Base-by-base conservation (phyloP, 2,888 invertebrate species). In the Calliopum simillimum region DNA sequence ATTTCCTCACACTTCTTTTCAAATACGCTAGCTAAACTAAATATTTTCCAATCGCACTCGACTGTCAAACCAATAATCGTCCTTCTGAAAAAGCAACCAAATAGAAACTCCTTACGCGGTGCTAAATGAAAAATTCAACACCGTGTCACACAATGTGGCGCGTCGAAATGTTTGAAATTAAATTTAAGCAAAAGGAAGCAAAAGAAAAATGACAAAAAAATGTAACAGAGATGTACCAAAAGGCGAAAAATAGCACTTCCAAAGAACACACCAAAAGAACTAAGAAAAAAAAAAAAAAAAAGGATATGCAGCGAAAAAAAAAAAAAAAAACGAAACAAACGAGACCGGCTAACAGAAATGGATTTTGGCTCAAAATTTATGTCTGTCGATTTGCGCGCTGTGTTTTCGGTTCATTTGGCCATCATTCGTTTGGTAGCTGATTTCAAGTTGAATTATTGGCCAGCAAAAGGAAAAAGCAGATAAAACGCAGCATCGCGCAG, bases 401-500 rank as follows among this genome's bases (percentile, higher is more conserved):
- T 56, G 67, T 58, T 58, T 59, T 67, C 67, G 59, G 67, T 67
- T 67, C 67, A 65, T 67, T 67, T 58, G 67, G 67, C 41, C 58
- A 46, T 59, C 58, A 47, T 67, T 33, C 49, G 61, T 46, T 66
- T 14, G 46, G 25, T 46, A 49, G 53, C 64, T 53, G 59, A 67
- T 67, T 59, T 47, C 67, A 49, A 16, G 49, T 41, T 65, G 53
- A 65, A 55, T 65, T 65, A 65, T 65, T 41, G 55, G 55, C 44
- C n/a, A 61, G 23, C 21, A 61, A 61, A 16, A 49, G 49, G 14
- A 19, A 59, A 13, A 19, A 47, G 66, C 11, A 66, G 33, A 33
- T 33, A 33, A 55, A 21, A 66, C 0, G 19, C n/a, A 25, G 44
- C 13, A 51, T 21, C 13, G 56, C 25, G 25, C 23, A 43, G 23